Percentiles rank a stretch among this genome's conserved stretches.
phyloP scores from a whole-genome alignment of 2,888 invertebrate species.

The Rotaria macrura region DNA sequence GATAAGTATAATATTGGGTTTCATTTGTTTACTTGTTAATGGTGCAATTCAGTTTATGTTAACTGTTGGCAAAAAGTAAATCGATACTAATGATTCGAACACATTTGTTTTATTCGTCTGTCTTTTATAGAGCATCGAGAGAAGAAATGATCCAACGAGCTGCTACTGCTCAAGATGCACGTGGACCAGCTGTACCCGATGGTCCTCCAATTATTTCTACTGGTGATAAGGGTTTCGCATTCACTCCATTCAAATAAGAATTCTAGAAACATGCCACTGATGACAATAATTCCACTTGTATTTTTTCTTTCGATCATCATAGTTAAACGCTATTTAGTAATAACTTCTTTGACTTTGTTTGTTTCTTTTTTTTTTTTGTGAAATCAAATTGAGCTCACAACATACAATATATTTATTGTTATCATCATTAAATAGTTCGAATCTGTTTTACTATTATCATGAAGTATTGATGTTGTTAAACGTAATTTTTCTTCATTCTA shows the following conservation, averaged over 20 bases:
- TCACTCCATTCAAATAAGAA: not conserved
- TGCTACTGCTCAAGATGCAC: not conserved
- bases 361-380: not conserved
- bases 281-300: not conserved
- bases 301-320: not conserved
- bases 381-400: not conserved
- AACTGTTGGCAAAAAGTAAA: constrained; percentile 86
- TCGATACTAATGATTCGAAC: constrained; percentile 41
- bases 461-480: not conserved
- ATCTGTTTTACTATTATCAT: not conserved
- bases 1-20: constrained; percentile 69
- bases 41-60: constrained; percentile 84
- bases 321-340: not conserved
- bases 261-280: not conserved
- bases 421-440: not conserved
- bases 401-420: not conserved
- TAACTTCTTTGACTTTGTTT: not conserved
- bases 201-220: not conserved
- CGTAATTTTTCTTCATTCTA: not conserved
- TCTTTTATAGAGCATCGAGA: constrained; percentile 38
- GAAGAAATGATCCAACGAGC: constrained; percentile 38
- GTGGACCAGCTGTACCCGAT: not conserved
- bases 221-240: not conserved
- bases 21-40: constrained; percentile 74
- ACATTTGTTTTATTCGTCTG: not conserved